A percentile compares a stretch with the other conserved stretches of the same genome.
phyloP scores from a whole-genome alignment of 2,797 vertebrate species.

The Oryzias dopingdopingensis region DNA sequence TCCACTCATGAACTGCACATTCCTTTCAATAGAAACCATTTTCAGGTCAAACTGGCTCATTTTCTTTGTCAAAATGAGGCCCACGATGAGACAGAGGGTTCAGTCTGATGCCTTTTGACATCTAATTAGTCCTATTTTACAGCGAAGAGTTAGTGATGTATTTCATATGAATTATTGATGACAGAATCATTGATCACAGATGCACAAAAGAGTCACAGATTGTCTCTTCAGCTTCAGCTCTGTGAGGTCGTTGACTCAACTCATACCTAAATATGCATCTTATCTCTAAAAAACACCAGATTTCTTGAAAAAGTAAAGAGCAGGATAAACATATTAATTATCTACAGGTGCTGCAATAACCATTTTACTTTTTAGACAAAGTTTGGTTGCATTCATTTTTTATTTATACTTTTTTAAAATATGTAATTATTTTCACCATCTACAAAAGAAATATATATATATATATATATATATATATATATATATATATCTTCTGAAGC shows the following conservation, averaged over 20 bases:
- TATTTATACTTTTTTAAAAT: neutral
- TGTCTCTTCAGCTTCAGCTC: conserved; percentile 10
- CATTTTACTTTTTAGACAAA: too few relatives aligned
- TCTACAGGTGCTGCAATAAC: neutral
- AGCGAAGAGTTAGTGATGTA: conserved; percentile 18
- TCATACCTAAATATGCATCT: too few relatives aligned
- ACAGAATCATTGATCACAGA: conserved; percentile 42
- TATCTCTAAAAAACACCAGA: too few relatives aligned
- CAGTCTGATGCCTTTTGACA: conserved; percentile 22
- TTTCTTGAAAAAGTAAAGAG: conserved; percentile 1
- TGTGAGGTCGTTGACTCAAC: conserved; percentile 10
- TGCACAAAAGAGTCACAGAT: conserved; percentile 23
- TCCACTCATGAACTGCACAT: neutral
- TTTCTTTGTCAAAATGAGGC: conserved; percentile 1
- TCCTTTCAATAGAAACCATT: neutral
- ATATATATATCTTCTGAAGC: conserved; percentile 7
- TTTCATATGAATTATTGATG: conserved; percentile 59
- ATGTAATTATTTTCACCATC: conserved; percentile 5
- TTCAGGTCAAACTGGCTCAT: neutral
- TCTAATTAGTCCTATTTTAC: conserved; percentile 45
- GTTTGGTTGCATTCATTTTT: too few relatives aligned
- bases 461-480: too few relatives aligned
- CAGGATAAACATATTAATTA: conserved; percentile 28
- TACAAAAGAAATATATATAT: neutral
- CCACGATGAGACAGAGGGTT: conserved; percentile 22